Evolutionary conservation across 2,113 vertebrate species (phyloP), one percentile per base, ranked within the genome.

Genomic region (Barbus barbus): DNA sequence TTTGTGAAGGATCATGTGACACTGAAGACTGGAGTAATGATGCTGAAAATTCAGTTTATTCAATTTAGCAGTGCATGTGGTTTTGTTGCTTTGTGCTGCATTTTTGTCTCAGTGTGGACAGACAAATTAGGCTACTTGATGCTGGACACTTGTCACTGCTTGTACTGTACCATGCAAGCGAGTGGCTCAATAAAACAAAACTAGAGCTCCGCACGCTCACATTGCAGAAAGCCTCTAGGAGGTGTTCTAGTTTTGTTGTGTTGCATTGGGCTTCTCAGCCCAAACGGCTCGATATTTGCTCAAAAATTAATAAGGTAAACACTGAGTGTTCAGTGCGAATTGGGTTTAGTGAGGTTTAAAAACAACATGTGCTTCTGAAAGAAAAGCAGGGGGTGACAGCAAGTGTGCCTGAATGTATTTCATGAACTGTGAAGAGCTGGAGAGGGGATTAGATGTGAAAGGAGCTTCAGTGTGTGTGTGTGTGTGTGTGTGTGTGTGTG

Each of bases 281-380:
- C 60, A 28, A 14, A 60, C 11, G 14, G 61, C 28, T 67, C 11
- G 26, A 67, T 41, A 44, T 26, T 60, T 77, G 8, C 41, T 56
- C 26, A 53, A 28, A 26, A 77, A 67, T 31, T 12, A 58, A 63
- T 60, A 20, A 74, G 11, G 38, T 63, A 31, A 31, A 73, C 38
- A 33, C 38, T 28, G 31, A 1, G 13, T n/a, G 41, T 61, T 60
- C 58, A 26, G 84, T 38, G 53, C n/a, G 31, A 24, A 58, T 58
- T 38, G 51, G 51, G 28, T 77, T 77, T 58, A 36, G 73, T 33
- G 46, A 76, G 48, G 48, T 76, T 33, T 76, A 76, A 76, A 77
- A 58, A 58, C 75, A 58, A 48, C 51, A 6, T 82, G 65, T 24
- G 31, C 22, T n/a, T 53, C 31, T 82, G 48, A 53, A 51, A 71